Evolutionary conservation across 1,140 invertebrate genomes (phyloP), one percentile per base, ranked within the genome.

Genomic region (Solenopsis invicta): DNA sequence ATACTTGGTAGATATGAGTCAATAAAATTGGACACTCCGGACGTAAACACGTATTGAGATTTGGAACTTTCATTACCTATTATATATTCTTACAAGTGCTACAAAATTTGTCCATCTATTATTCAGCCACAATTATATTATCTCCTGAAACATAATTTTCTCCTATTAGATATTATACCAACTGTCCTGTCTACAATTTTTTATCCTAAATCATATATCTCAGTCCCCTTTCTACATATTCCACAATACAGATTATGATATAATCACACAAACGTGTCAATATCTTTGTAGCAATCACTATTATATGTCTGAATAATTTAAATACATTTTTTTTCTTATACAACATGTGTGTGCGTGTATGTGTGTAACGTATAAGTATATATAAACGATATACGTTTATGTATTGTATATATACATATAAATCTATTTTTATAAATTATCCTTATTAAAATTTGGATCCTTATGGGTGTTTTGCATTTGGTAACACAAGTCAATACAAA

Each of bases 101-200:
- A 94, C 85, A 93, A 94, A 94, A 92, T 92, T 91, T 93, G 89
- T 92, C 92, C 93, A 88, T 92, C 90, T 95, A 93, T 93, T 90
- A 93, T 91, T 94, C 93, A 91, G 93, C 94, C 93, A 92, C 91
- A 92, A 93, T 91, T 86, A 93, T 88, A 93, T 95, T 95, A 94
- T 88, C 89, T 93, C 94, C 94, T 95, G 94, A 94, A 95, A 95
- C 93, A 95, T 92, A 95, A 94, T 93, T 93, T 91, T 86, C 84
- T 90, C 84, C 89, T 88, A 24, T 91, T 92, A 87, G 86, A 88
- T 64, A 71, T 72, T 34, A 78, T 84, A 67, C 59, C 69, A 91
- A 90, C 91, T 87, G 84, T 29, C 48, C 29, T 78, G 13, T 37
- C 18, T 85, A 81, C 71, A 88, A 85, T 54, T 56, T 52, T 78